Base-by-base conservation (phyloP, 2,113 vertebrate species). In the Thinocorus orbignyianus region DNA sequence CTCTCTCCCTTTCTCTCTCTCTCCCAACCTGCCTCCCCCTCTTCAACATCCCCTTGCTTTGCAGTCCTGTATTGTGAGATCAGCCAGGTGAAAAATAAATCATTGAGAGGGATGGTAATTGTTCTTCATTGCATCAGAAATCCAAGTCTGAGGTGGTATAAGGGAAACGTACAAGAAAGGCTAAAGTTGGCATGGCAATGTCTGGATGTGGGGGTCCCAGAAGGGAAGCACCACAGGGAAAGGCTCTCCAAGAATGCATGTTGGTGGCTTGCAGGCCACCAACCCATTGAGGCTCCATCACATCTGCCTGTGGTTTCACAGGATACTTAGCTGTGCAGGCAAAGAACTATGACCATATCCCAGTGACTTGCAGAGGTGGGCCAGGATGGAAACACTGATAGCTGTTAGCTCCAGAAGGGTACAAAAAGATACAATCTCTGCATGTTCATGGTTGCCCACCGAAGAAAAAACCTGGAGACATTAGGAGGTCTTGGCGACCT, bases 401-500 rank as follows among this genome's bases (percentile, higher is more conserved):
- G 5, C 39, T 54, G 22, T 49, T 42, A 55, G 23, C 22, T 58
- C 28, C 26, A 58, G 39, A 58, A 60, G 12, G 23, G 5, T 79
- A 12, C 17, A 60, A 15, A 70, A 55, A 58, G 13, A 18, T 39
- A 33, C 26, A 60, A 71, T 54, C 5, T 5, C 37, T 66, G 31
- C 9, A 3, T 1, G 4, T 0, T 3, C 4, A 6, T 54, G 10
- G 5, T 12, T 74, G 20, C 10, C 14, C 17, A 55, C 18, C 25
- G 20, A 51, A 72, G 58, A 51, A 62, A 20, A 42, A 83, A 48
- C 17, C 7, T 1, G 1, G 33, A 55, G 52, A 14, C 9, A 10
- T 10, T 17, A 73, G n/a, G 22, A 61, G 8, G 17, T 11, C 24
- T 72, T 35, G 4, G 9, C 15, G 6, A 33, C 14, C 37, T 19